A percentile compares a stretch with the other conserved stretches of the same genome.
These are phyloP conservation scores for Ariolimax columbianus DNA, from an alignment of 2,888 invertebrate genomes.

Conservation along the genomic window DNA sequence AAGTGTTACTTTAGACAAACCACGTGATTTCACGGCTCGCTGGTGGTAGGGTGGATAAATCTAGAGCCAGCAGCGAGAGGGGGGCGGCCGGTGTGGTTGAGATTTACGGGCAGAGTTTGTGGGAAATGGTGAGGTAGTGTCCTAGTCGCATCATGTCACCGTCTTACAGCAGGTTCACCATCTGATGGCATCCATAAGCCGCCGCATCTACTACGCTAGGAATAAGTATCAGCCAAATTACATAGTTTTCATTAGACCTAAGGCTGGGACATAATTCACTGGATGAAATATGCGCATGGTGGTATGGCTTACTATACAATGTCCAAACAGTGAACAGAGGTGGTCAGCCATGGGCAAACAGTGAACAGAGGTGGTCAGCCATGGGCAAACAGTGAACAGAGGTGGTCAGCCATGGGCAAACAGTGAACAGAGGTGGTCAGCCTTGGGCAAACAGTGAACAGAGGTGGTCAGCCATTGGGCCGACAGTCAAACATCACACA, in stretches of 20 bases:
- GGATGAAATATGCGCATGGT: background rate
- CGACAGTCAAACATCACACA: too few relatives aligned
- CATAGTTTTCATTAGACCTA: background rate
- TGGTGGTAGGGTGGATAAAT: background rate
- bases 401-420: too few relatives aligned
- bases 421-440: too few relatives aligned
- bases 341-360: too few relatives aligned
- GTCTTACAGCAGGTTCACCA: background rate
- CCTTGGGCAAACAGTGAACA: too few relatives aligned
- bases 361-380: too few relatives aligned
- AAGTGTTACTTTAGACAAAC: constrained; percentile 18
- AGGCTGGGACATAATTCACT: background rate
- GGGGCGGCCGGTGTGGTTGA: background rate
- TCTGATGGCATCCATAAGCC: background rate
- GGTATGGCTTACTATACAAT: too few relatives aligned
- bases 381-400: too few relatives aligned
- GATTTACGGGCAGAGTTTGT: background rate
- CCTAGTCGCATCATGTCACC: background rate
- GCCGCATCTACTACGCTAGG: background rate
- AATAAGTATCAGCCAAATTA: background rate
- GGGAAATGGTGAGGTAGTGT: background rate
- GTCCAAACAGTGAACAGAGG: too few relatives aligned
- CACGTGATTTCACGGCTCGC: background rate
- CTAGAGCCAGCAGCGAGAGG: background rate
- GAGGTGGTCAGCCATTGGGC: too few relatives aligned